phyloP scores from a whole-genome alignment of 2,888 invertebrate species.

The Macrophya annulata region DNA sequence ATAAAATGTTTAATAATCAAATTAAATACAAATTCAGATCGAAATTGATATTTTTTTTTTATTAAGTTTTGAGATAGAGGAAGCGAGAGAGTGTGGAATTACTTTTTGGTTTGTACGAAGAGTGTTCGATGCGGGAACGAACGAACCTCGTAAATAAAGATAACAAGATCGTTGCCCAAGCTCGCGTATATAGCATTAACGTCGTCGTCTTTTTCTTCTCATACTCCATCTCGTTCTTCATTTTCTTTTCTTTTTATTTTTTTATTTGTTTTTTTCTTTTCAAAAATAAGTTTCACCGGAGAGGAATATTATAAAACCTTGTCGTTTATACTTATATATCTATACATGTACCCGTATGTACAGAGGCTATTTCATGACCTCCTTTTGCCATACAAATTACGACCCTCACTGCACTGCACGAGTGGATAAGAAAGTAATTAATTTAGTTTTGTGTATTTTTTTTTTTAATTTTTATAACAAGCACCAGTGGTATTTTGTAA shows the following conservation, averaged over 20 bases:
- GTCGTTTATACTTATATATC: not conserved
- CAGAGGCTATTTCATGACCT: conserved; percentile 11
- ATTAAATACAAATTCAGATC: not conserved
- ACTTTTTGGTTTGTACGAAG: not conserved
- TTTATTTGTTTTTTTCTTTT: not conserved
- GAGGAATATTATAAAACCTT: not conserved
- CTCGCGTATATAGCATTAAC: conserved; percentile 4
- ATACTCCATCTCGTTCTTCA: not conserved
- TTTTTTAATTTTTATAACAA: not conserved
- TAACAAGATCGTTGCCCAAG: conserved; percentile 52
- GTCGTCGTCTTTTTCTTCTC: not conserved
- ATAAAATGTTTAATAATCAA: not conserved
- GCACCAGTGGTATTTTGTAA: not conserved
- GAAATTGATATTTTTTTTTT: conserved; percentile 28
- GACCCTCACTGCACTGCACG: not conserved
- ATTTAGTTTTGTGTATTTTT: not conserved
- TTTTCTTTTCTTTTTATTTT: not conserved
- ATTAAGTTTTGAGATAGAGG: not conserved
- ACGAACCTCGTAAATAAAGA: conserved; percentile 40
- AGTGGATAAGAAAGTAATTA: conserved; percentile 37
- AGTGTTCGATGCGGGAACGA: not conserved
- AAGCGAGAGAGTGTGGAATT: not conserved
- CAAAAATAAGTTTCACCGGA: conserved; percentile 18
- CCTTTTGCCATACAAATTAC: conserved; percentile 10
- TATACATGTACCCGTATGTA: not conserved